phyloP scores from a whole-genome alignment of 2,888 invertebrate species.

The Himalopsyche anomala region DNA sequence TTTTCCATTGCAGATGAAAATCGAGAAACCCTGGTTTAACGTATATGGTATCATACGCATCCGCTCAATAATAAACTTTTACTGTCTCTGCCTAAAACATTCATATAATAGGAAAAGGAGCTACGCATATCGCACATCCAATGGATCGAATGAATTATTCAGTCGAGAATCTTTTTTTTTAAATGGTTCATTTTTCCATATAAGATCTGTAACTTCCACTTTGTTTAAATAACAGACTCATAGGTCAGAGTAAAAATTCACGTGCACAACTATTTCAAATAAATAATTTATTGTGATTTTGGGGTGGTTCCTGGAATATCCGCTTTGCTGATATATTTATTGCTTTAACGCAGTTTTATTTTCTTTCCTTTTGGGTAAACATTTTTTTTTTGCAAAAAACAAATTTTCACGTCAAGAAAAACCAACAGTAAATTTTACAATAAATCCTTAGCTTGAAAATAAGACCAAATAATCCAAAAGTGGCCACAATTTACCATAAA shows the following conservation, averaged over 20 bases:
- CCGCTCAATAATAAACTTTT: slow-evolving; percentile 27
- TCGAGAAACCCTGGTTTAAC: no score
- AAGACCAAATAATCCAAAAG: no score
- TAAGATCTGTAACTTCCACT: neutral
- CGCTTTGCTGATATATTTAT: no score
- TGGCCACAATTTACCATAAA: no score
- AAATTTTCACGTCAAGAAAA: no score
- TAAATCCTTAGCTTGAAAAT: no score
- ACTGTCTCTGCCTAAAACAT: slow-evolving; percentile 18
- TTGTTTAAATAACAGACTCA: slow-evolving; percentile 10
- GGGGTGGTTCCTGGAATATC: no score
- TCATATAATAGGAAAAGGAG: neutral
- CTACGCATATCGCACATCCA: slow-evolving; percentile 7
- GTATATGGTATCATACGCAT: neutral
- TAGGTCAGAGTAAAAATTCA: neutral
- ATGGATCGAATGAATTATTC: slow-evolving; percentile 35
- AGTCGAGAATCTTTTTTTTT: neutral
- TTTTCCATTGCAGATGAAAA: no score
- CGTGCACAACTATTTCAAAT: neutral
- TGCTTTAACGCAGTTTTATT: no score
- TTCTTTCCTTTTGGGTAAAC: no score
- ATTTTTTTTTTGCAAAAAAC: no score
- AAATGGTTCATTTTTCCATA: slow-evolving; percentile 12
- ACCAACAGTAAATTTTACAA: no score
- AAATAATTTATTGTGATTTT: neutral